A percentile compares a stretch with the other conserved stretches of the same genome.
Conservation (phyloP, 2,113 vertebrate species). For the Chaenogobius annularis region DNA sequence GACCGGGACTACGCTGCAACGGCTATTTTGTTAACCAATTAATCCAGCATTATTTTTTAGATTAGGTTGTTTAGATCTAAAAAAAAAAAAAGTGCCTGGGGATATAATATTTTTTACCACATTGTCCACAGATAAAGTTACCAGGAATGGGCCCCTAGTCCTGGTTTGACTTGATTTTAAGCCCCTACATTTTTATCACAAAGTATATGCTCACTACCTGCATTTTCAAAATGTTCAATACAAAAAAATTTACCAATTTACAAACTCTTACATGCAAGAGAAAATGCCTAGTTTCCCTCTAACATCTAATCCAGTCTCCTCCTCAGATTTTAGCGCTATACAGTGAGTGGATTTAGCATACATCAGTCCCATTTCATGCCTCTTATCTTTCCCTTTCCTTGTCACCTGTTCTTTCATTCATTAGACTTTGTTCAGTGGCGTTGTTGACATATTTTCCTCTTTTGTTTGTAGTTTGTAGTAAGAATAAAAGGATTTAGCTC, state of each 20-base stretch:
- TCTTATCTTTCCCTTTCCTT: conserved; percentile 52
- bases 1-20: too few species aligned
- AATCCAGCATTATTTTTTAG: too few species aligned
- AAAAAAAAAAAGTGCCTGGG: too few species aligned
- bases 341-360: conserved; percentile 63
- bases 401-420: conserved; percentile 53
- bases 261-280: background rate
- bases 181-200: background rate
- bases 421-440: conserved; percentile 46
- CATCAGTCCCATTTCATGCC: conserved; percentile 56
- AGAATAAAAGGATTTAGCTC: conserved; percentile 52
- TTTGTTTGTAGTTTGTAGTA: conserved; percentile 64
- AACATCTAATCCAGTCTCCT: conserved; percentile 56
- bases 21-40: too few species aligned
- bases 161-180: background rate
- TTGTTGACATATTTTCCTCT: conserved; percentile 54
- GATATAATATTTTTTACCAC: too few species aligned
- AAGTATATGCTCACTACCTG: background rate
- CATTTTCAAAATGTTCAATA: background rate
- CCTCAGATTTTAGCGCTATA: conserved; percentile 50
- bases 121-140: too few species aligned
- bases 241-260: background rate
- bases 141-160: background rate
- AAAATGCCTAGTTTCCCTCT: background rate
- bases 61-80: too few species aligned